Evolutionary conservation across 2,113 vertebrate genomes (phyloP).

Genomic region (Physeter macrocephalus): DNA sequence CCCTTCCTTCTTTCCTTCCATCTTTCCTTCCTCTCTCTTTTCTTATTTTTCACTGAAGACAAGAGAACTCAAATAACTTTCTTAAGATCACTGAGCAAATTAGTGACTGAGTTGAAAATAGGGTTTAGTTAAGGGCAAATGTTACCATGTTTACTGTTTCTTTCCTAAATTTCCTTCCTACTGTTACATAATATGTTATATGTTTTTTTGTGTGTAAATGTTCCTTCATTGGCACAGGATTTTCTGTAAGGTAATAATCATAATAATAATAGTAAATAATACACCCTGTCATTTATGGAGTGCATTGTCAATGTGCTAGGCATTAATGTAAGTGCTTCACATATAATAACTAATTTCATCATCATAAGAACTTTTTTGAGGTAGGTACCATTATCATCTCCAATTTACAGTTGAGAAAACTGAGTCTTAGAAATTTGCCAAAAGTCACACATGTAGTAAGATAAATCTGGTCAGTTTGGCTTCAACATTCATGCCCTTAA

Average conservation of each 20-base stretch:
- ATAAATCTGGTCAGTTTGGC: neutral
- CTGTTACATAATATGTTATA: too few species aligned
- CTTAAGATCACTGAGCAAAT: neutral
- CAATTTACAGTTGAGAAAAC: neutral
- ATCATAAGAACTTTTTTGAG: neutral
- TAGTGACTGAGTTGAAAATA: neutral
- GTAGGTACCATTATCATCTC: neutral
- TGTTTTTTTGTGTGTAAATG: neutral
- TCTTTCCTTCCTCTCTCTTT: neutral
- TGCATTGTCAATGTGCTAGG: too few species aligned
- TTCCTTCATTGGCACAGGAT: neutral
- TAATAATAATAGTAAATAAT: neutral
- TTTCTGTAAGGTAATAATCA: neutral
- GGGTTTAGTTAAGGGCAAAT: neutral
- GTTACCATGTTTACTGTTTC: neutral
- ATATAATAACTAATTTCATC: neutral
- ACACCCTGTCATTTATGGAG: neutral
- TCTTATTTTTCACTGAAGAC: neutral
- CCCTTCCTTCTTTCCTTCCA: too few species aligned
- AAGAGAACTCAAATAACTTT: neutral
- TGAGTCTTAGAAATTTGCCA: neutral
- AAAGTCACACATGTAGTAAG: neutral
- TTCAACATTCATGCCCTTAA: neutral
- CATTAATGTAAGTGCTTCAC: neutral
- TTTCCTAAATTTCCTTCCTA: neutral